Conservation (phyloP, 2,888 invertebrate species). For the Temnothorax ravouxi region DNA sequence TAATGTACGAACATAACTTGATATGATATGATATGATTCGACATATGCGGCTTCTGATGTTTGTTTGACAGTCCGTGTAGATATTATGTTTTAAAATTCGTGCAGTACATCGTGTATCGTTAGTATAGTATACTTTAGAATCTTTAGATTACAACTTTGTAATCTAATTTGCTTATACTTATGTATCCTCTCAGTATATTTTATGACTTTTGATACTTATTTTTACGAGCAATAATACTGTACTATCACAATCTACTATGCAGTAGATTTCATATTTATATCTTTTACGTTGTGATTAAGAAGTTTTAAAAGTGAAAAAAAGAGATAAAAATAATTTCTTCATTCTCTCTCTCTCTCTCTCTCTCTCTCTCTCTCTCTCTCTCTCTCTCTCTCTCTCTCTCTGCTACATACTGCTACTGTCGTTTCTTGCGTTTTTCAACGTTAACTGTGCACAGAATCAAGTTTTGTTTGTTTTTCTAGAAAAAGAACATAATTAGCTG, state of each 20-base stretch:
- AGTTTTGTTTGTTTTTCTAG: background rate
- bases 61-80: background rate
- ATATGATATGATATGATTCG: background rate
- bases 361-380: background rate
- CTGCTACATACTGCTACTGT: background rate
- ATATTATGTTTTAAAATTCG: background rate
- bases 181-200: background rate
- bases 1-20: background rate
- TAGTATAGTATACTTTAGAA: background rate
- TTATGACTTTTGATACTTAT: background rate
- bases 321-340: background rate
- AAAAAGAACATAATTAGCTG: background rate
- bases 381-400: background rate
- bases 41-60: background rate
- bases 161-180: constrained; percentile 4
- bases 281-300: background rate
- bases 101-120: too few relatives aligned
- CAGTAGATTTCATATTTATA: background rate
- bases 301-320: background rate
- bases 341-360: background rate
- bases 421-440: background rate
- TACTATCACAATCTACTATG: too few relatives aligned
- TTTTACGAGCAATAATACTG: background rate
- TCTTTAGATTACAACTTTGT: constrained; percentile 19
- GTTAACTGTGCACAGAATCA: background rate